Evolutionary conservation across 2,888 invertebrate genomes (phyloP), one percentile per base, ranked within the genome.

Genomic region (Drosophila falleni): DNA sequence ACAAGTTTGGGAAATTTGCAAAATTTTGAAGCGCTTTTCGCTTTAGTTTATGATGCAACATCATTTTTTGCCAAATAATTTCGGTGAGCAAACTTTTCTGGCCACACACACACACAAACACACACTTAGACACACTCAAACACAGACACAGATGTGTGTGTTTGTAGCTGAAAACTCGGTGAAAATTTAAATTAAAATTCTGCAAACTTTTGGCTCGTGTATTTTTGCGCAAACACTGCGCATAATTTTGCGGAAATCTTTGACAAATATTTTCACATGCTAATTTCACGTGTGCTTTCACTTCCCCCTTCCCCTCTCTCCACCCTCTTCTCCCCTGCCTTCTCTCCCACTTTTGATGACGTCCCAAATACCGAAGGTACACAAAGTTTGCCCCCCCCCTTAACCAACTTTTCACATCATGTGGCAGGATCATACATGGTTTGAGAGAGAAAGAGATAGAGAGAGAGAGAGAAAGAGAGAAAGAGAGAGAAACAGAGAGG

Each of bases 191-290:
- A 88, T 84, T 88, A 84, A 84, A 84, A 88, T 87, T 89, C 70
- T 75, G 81, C 70, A 83, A 84, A 88, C 56, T 76, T 80, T 76
- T 42, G 64, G 55, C 63, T 66, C 66, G 71, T 74, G 74, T 89
- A 79, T 89, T 83, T 86, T 84, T 82, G 87, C 59, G 71, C 89
- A 84, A 84, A 84, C 90, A 84, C 90, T 84, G 90, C 89, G 89
- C 84, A 85, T 85, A 85, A 89, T 85, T 85, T 89, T 82, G 65
- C 66, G 72, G 84, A 90, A 85, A 85, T 85, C 85, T 90, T 85
- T 89, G 87, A 89, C 90, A 89, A 85, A 85, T 89, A 85, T 89
- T 85, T 85, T 77, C 87, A 74, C 90, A 89, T 85, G 90, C 89
- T 89, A 85, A 85, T 85, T 90, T 85, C 87, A 86, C 81, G 80